Evolutionary conservation across 2,113 vertebrate species (phyloP).

Genomic region (Egretta garzetta): DNA sequence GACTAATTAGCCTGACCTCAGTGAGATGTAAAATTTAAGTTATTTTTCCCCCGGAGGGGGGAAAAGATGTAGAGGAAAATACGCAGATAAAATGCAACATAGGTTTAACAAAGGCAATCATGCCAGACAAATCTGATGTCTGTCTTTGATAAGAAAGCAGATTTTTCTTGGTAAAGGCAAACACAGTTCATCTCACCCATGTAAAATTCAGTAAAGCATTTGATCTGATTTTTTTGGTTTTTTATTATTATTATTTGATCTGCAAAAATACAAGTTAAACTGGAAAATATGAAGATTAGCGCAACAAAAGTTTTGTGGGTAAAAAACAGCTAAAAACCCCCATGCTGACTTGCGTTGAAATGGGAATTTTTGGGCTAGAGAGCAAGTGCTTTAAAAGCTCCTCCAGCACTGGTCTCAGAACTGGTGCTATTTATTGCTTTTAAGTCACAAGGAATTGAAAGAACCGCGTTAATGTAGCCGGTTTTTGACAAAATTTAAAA

Average conservation of each 20-base stretch:
- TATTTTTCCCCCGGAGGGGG: not conserved
- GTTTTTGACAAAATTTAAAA: not conserved
- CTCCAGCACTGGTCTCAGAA: not conserved
- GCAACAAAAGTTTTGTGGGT: not conserved
- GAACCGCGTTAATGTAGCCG: not conserved
- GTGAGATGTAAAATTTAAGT: not conserved
- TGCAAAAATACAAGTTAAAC: not conserved
- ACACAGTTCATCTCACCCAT: not conserved
- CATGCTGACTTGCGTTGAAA: not conserved
- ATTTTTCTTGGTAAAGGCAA: not conserved
- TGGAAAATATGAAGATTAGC: not conserved
- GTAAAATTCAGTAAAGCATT: not conserved
- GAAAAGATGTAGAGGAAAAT: not conserved
- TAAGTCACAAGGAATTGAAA: not conserved
- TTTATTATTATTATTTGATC: no score
- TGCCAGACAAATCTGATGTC: not conserved
- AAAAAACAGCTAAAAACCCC: not conserved
- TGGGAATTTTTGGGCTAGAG: not conserved
- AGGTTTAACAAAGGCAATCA: not conserved
- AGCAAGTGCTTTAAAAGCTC: not conserved
- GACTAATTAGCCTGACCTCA: not conserved
- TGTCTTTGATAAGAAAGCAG: not conserved
- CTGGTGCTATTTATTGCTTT: not conserved
- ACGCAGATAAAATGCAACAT: not conserved
- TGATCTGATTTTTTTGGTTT: not conserved